These are phyloP conservation scores for Scytalopus superciliaris DNA, from an alignment of 2,113 vertebrate genomes.

Conservation along the genomic window DNA sequence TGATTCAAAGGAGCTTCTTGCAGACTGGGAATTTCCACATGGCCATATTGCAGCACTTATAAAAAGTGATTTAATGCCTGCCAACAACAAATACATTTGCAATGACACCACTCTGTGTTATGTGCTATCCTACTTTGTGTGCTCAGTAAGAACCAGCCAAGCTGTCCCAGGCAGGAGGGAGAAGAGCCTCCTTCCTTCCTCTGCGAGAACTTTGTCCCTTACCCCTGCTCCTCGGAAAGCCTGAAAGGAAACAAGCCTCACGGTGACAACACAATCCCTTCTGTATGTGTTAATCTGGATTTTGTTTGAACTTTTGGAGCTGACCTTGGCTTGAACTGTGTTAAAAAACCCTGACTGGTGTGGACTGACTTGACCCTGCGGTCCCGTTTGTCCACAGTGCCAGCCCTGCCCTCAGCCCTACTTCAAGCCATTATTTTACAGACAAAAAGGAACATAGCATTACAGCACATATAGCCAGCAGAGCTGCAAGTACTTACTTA, in stretches of 20 bases:
- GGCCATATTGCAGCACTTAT: conserved; percentile 59
- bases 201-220: not conserved
- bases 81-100: conserved; percentile 60
- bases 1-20: conserved; percentile 60
- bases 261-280: conserved; percentile 55
- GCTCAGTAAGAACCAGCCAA: not conserved
- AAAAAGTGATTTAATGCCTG: conserved; percentile 69
- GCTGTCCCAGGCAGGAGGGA: not conserved
- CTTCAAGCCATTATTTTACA: conserved; percentile 44
- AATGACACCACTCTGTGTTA: conserved; percentile 26
- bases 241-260: conserved; percentile 42
- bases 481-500: conserved; percentile 33
- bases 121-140: not conserved
- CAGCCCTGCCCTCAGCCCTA: conserved; percentile 14
- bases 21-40: conserved; percentile 65
- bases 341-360: conserved; percentile 53
- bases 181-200: not conserved
- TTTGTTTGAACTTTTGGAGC: conserved; percentile 67
- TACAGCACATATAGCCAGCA: not conserved
- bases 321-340: conserved; percentile 67
- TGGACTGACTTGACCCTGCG: conserved; percentile 57
- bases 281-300: conserved; percentile 69
- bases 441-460: conserved; percentile 55
- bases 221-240: not conserved
- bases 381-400: not conserved